These are phyloP conservation scores for Psophia crepitans DNA, from an alignment of 2,113 vertebrate genomes.

Conservation along the genomic window DNA sequence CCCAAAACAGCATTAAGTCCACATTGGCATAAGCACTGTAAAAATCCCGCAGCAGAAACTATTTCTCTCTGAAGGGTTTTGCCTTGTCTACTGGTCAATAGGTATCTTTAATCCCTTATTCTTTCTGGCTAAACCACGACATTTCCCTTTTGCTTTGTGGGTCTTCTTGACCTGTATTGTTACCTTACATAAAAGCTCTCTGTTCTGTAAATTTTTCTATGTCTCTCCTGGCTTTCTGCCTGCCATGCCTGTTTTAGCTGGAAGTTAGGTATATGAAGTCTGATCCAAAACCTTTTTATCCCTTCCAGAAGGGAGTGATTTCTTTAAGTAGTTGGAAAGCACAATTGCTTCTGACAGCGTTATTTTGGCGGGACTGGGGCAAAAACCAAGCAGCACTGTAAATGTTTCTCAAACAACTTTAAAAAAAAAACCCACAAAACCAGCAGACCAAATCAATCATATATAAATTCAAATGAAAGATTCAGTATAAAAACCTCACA, in stretches of 20 bases:
- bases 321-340: background rate
- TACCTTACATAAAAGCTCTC: background rate
- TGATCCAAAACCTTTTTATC: background rate
- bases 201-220: background rate
- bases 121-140: background rate
- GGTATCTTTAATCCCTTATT: background rate
- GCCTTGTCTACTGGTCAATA: background rate
- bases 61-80: background rate
- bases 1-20: background rate
- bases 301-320: background rate
- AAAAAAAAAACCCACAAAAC: background rate
- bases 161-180: background rate
- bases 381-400: background rate
- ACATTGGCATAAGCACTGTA: background rate
- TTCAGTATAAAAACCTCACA: background rate
- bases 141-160: background rate
- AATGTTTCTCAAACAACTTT: background rate
- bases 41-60: background rate
- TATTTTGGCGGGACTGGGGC: background rate
- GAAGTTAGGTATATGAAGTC: background rate
- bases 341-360: background rate
- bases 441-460: background rate
- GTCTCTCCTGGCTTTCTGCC: background rate
- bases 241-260: background rate
- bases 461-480: slow-evolving; percentile 10